Evolutionary conservation across 2,113 vertebrate species (phyloP), one percentile per base, ranked within the genome.

Genomic region (Oreochromis niloticus): DNA sequence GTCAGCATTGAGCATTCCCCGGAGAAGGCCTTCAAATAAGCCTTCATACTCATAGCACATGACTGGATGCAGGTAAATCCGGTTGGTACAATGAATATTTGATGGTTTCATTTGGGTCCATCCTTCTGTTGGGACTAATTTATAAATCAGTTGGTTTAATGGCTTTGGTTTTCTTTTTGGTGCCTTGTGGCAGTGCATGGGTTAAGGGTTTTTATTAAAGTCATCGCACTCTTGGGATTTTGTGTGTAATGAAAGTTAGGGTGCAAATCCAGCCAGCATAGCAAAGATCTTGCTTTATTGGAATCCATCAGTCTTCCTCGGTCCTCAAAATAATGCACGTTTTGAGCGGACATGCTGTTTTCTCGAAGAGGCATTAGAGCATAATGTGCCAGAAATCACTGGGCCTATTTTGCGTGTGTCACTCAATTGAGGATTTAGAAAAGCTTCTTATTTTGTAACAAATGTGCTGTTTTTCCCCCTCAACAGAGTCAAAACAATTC

Each of bases 341-440:
- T 90, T 48, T 57, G 17, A 78, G 19, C 43, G 36, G 57, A 86
- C 41, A 13, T 34, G 50, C 41, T 71, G 61, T 63, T 90, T 89
- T 85, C 85, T 30, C 10, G 14, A 83, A 80, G 52, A 81, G 16
- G 66, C 2, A 75, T 14, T 68, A 59, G 32, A 86, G 36, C 27
- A 12, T 71, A 50, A 55, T 87, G 75, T 68, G 66, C 27, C 43
- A 89, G 63, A 91, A 89, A 92, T 84, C 11, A 61, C 36, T 71
- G 24, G 43, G 85, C 57, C 85, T 89, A 54, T 92, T 94, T 89
- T 88, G 59, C 56, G 11, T 63, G 54, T 85, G 87, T 92, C 91
- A 94, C 80, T 95, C 90, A 94, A 81, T 92, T 93, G 87, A 88
- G 93, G 93, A 90, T 96, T 94, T 91, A 90, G 50, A 84, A 93